Conservation (phyloP, 2,888 invertebrate species). For the Yponomeuta evonymella region DNA sequence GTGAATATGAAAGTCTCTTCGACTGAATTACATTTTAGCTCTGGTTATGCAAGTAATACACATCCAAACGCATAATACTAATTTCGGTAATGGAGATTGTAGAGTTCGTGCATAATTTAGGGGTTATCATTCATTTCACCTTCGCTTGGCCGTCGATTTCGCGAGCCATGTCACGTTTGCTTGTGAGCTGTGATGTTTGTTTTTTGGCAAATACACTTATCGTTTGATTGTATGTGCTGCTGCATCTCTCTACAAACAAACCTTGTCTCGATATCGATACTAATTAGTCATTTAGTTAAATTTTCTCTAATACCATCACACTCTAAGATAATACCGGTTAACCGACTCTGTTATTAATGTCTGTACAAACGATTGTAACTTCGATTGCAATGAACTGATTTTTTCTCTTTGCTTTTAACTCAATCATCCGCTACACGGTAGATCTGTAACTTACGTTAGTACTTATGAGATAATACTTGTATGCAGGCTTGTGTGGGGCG, state of each 20-base stretch:
- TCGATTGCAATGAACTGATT: slow-evolving; percentile 42
- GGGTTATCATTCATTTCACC: slow-evolving; percentile 59
- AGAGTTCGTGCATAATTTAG: slow-evolving; percentile 31
- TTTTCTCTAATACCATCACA: background rate
- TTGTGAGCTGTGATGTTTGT: slow-evolving; percentile 64
- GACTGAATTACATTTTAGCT: slow-evolving; percentile 53
- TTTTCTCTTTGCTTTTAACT: slow-evolving; percentile 65
- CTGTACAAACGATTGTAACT: background rate
- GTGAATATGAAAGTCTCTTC: slow-evolving; percentile 69
- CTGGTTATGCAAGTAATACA: slow-evolving; percentile 29
- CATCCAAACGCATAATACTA: slow-evolving; percentile 30
- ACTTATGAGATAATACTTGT: slow-evolving; percentile 57
- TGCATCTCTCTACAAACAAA: slow-evolving; percentile 41
- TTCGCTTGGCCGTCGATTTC: slow-evolving; percentile 45
- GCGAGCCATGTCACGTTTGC: slow-evolving; percentile 55
- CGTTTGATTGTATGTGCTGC: slow-evolving; percentile 31
- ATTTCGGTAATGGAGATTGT: slow-evolving; percentile 17
- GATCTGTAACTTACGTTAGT: slow-evolving; percentile 74
- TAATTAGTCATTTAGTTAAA: slow-evolving; percentile 56
- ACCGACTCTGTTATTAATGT: background rate
- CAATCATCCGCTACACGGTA: slow-evolving; percentile 65
- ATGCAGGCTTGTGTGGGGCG: slow-evolving; percentile 19
- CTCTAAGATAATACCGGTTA: background rate
- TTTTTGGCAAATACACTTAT: slow-evolving; percentile 48
- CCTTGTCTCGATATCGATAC: slow-evolving; percentile 46